Evolutionary conservation across 2,113 vertebrate species (phyloP), one percentile per base, ranked within the genome.

Genomic region (Lophochroa leadbeateri): DNA sequence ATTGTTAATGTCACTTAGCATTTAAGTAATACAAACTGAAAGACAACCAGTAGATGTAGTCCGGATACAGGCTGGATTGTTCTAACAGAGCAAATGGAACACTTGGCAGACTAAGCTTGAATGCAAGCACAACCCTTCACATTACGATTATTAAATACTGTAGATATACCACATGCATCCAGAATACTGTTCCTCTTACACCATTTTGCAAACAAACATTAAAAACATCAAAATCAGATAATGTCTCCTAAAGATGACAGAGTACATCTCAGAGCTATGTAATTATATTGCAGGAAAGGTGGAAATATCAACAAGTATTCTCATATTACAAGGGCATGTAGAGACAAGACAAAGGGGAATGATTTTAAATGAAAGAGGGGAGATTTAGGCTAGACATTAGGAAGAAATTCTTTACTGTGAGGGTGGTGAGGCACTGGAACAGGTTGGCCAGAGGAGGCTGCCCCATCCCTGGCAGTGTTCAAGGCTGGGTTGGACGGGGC

Each of bases 251-350:
- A 91, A 82, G 35, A 28, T 49, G 24, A 94, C 7, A 7, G 31
- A 65, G 72, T 44, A 18, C 27, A 71, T 57, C 37, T 91, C 52
- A 69, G 18, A 14, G 13, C 6, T 47, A 61, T 31, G 24, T 11
- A 90, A 88, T 72, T 82, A 77, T 72, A 86, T 47, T 57, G 47
- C 57, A 76, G 69, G 81, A 65, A 81, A 82, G 5, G 25, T 76
- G 61, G 43, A 85, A 87, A 11, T 55, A 71, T 7, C 33, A 60
- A 47, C 49, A 75, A 70, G 46, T 43, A 77, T 44, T 74, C 71
- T 82, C 63, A 52, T 0, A 0, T 35, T 35, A 58, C 21, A 35
- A 35, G 57, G 9, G 21, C 57, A 24, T 16, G 33, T 16, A 58
- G 33, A 58, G 57, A 58, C 33, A 58, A 33, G 33, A 58, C 57